A percentile compares a stretch with the other conserved stretches of the same genome.
Conservation (phyloP, 2,888 invertebrate species). For the Clitarchus hookeri region DNA sequence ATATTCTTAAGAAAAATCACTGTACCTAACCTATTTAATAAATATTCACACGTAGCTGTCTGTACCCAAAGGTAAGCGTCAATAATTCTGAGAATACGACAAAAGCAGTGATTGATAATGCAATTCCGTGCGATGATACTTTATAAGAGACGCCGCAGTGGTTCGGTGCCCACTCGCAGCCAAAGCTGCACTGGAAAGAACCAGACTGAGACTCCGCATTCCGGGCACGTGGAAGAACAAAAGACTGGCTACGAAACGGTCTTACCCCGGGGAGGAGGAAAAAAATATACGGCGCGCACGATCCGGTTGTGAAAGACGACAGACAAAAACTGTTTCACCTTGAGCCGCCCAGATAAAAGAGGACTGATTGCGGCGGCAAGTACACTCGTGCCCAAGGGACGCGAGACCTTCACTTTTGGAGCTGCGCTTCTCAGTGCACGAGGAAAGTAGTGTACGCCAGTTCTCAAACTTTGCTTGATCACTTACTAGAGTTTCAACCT, state of each 20-base stretch:
- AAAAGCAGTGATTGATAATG: too few relatives aligned
- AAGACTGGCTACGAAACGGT: neutral
- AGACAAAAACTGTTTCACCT: slow-evolving; percentile 14
- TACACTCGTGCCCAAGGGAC: neutral
- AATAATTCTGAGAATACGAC: too few relatives aligned
- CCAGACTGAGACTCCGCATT: neutral
- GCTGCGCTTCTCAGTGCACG: neutral
- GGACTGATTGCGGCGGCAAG: neutral
- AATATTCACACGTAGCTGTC: too few relatives aligned
- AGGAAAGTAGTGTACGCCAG: neutral
- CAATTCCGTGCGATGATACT: too few relatives aligned
- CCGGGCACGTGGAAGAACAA: slow-evolving; percentile 3
- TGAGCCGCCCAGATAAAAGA: slow-evolving; percentile 6
- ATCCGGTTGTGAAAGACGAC: slow-evolving; percentile 14
- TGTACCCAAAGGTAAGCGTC: too few relatives aligned
- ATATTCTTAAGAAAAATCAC: too few relatives aligned
- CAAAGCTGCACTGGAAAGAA: too few relatives aligned
- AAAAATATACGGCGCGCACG: neutral
- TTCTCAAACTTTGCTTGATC: too few relatives aligned
- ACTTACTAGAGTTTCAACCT: too few relatives aligned
- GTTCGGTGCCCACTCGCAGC: too few relatives aligned
- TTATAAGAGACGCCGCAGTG: too few relatives aligned
- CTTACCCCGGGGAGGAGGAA: neutral
- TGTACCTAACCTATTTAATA: too few relatives aligned
- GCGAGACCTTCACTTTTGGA: neutral